Percentiles rank a stretch among this genome's conserved stretches.
Evolutionary conservation across 2,797 vertebrate genomes (phyloP).

Genomic region (Melanotaenia maccullochi): DNA sequence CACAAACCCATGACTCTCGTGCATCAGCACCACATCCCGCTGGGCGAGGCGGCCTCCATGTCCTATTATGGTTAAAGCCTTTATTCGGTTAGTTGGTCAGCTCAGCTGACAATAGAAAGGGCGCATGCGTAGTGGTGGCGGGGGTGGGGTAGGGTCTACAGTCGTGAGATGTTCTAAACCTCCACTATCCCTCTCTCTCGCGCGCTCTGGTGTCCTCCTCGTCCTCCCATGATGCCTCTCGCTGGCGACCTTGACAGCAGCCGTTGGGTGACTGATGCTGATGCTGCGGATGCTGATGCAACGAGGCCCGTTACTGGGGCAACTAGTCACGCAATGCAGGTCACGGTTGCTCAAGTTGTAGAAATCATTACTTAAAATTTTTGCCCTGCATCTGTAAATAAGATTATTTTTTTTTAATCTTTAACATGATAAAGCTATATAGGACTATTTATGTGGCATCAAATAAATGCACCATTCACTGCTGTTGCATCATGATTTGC

Average conservation of each 20-base stretch:
- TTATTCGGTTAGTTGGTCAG: conserved; percentile 46
- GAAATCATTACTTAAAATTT: not conserved
- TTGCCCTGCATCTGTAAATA: not conserved
- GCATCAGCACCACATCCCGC: conserved; percentile 55
- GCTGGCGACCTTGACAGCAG: conserved; percentile 75
- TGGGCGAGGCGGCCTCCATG: conserved; percentile 36
- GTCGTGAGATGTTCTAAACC: conserved; percentile 7
- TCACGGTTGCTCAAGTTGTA: not conserved
- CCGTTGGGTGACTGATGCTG: conserved; percentile 39
- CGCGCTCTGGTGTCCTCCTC: conserved; percentile 23
- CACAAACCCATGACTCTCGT: conserved; percentile 24
- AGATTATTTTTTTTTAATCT: not conserved
- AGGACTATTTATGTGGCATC: not conserved
- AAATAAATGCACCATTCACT: not conserved
- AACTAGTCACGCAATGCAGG: conserved; percentile 27
- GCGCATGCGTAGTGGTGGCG: conserved; percentile 40
- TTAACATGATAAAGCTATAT: not conserved
- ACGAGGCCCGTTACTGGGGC: conserved; percentile 38
- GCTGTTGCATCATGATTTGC: too few species aligned
- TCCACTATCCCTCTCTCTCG: not conserved
- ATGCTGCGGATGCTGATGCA: conserved; percentile 69
- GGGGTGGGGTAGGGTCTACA: conserved; percentile 2
- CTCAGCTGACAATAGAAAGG: not conserved
- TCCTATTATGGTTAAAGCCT: conserved; percentile 31
- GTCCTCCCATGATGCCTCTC: conserved; percentile 70